Base-by-base conservation (phyloP, 2,888 invertebrate species). In the Catocala nupta region DNA sequence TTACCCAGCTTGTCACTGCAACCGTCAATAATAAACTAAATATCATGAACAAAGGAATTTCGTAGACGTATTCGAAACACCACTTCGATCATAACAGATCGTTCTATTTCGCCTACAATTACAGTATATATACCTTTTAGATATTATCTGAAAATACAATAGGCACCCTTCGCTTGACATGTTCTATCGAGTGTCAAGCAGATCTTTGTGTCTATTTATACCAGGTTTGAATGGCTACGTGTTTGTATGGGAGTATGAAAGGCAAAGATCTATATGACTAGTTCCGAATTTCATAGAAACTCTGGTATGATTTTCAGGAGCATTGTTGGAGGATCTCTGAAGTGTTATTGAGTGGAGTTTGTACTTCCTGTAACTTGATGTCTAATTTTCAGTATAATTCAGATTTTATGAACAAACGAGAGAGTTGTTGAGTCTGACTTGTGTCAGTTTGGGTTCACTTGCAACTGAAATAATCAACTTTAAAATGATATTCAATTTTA, bases 111-210 rank as follows among this genome's bases (percentile, higher is more conserved):
- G 34, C 25, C 25, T 63, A 70, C 72, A 67, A 74, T 63, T 65
- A 61, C 49, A 52, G 49, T 59, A 63, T 54, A 45, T 55, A 62
- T 63, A 58, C 69, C 65, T 71, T 66, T 73, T 55, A 65, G 69
- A 70, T 70, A 55, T 59, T 61, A 73, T 75, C 66, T 33, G 36
- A 8, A 44, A 50, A 13, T 55, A 75, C 71, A 73, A 75, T 61
- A 65, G 64, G 55, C 34, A 44, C 59, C 68, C 59, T 65, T 55
- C 48, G n/a, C 44, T 51, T 65, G 68, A 65, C 68, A 51, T 59
- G 44, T 67, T 53, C 55, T 65, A 63, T 68, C 57, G 33, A 63
- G 42, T 74, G 56, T 54, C 68, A 66, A 65, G 59, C 7, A 16
- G 33, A 56, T 51, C 11, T 54, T 34, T 49, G 43, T 50, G 42